Conservation (phyloP, 1,140 invertebrate species). For the Phortica variegata region DNA sequence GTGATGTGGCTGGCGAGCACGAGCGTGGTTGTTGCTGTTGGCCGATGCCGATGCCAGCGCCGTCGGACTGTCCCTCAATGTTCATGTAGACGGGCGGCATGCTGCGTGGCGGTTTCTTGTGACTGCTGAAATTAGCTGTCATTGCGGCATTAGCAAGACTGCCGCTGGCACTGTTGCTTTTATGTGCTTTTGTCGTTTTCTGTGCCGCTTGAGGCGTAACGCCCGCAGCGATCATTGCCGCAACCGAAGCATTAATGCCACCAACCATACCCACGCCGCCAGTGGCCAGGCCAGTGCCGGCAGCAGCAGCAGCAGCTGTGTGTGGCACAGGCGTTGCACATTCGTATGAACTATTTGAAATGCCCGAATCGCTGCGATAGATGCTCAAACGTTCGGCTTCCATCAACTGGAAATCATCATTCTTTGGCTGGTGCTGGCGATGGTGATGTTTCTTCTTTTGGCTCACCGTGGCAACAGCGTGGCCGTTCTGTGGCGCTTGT, state of each 20-base stretch:
- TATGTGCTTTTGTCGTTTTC: constrained; percentile 12
- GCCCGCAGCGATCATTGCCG: neutral
- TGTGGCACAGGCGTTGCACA: constrained; percentile 33
- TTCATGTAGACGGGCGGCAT: constrained; percentile 36
- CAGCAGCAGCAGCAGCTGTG: no score
- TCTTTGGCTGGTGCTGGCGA: constrained; percentile 47
- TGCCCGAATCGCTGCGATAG: constrained; percentile 56
- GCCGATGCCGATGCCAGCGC: constrained; percentile 2
- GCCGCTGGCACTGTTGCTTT: neutral
- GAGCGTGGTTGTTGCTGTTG: constrained; percentile 11
- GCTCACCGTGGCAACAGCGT: constrained; percentile 13
- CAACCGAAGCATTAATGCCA: no score
- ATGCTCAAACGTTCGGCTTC: constrained; percentile 50
- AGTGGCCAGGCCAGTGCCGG: no score
- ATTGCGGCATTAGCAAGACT: neutral
- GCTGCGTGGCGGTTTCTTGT: constrained; percentile 13
- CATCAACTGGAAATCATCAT: constrained; percentile 44
- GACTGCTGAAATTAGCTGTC: neutral
- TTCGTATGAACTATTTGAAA: constrained; percentile 54
- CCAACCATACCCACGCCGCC: neutral
- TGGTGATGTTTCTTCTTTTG: constrained; percentile 52
- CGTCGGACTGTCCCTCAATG: constrained; percentile 28
- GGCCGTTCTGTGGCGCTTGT: no score
- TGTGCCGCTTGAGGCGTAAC: constrained; percentile 2
- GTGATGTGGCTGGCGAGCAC: constrained; percentile 19